Base-by-base conservation (phyloP, 2,888 invertebrate genomes). In the Nebria salina region DNA sequence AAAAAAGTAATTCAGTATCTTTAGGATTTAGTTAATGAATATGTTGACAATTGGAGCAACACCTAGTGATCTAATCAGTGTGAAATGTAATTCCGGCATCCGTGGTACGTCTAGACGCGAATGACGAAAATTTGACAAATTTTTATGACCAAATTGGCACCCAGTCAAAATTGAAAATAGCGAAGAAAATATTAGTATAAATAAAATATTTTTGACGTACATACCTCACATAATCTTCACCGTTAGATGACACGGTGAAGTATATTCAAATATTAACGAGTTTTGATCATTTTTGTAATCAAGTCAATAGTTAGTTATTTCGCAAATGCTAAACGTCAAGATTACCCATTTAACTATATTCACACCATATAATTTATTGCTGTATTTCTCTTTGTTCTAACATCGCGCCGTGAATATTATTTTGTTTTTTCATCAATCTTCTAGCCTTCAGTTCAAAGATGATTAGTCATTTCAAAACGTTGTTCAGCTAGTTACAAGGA, bases 261-360 rank as follows among this genome's bases (percentile, higher is more conserved):
- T 11, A 5, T 8, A 11, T 13, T 54, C 11, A 54, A 54, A 54
- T 54, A 54, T 54, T 54, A 54, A 54, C 54, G 54, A 54, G 54
- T 54, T 54, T 54, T 54, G 54, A 54, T 54, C 54, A 54, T 54
- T 54, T 54, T 54, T 54, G 54, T 54, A 54, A 54, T 54, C 54
- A 54, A 54, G 4, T 11, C 54, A 11, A 54, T 54, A 13, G 54
- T 13, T 54, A 13, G 54, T 54, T 54, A 54, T 54, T 54, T 54
- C 54, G 54, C 54, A 54, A 54, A 54, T 13, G 54, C 54, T 54
- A 54, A 54, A 54, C 54, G 54, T 54, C 54, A 54, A 54, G 54
- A 11, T 54, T 54, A 8, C 54, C 54, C 54, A 54, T 54, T 54
- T 54, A 54, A 54, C 54, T 54, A 54, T 54, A 54, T 54, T 54